These are phyloP conservation scores for Anagrus nilaparvatae DNA, from an alignment of 1,140 invertebrate species.

Conservation along the genomic window DNA sequence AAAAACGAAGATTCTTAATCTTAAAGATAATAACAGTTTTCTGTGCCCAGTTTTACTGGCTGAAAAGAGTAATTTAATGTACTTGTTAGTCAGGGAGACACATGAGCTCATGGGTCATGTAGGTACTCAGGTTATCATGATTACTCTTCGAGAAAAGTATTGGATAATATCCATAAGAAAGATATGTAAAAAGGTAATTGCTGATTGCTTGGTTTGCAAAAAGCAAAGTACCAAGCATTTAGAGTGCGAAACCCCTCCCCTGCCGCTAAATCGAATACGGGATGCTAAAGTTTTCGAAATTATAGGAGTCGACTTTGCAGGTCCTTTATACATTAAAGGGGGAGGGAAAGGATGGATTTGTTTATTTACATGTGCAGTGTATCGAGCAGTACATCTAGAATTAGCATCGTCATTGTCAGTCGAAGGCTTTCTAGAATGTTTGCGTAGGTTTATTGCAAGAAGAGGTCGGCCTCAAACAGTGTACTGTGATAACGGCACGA, in stretches of 20 bases:
- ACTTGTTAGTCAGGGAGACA: background rate
- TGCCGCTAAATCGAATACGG: background rate
- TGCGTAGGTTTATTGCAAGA: slow-evolving; percentile 24
- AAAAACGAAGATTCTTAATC: slow-evolving; percentile 17
- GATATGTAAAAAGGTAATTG: slow-evolving; percentile 3
- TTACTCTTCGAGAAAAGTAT: slow-evolving; percentile 11
- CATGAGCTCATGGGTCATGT: slow-evolving; percentile 1
- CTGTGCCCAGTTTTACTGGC: slow-evolving; percentile 18
- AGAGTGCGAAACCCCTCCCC: slow-evolving; percentile 6
- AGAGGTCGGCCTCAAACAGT: slow-evolving; percentile 23
- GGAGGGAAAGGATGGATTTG: slow-evolving; percentile 16
- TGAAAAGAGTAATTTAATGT: background rate
- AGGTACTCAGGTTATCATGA: slow-evolving; percentile 8
- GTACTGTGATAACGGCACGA: slow-evolving; percentile 29
- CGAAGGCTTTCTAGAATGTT: slow-evolving; percentile 9
- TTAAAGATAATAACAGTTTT: slow-evolving; percentile 12
- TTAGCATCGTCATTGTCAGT: slow-evolving; percentile 8
- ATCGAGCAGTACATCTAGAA: slow-evolving; percentile 18
- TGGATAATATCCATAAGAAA: slow-evolving; percentile 11
- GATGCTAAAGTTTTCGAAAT: background rate
- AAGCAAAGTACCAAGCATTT: slow-evolving; percentile 16
- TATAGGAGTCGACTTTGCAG: background rate
- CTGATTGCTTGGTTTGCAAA: slow-evolving; percentile 9
- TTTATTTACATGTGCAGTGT: slow-evolving; percentile 19
- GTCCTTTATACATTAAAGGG: background rate